Base-by-base conservation (phyloP, 2,113 vertebrate species). In the Antechinus flavipes region DNA sequence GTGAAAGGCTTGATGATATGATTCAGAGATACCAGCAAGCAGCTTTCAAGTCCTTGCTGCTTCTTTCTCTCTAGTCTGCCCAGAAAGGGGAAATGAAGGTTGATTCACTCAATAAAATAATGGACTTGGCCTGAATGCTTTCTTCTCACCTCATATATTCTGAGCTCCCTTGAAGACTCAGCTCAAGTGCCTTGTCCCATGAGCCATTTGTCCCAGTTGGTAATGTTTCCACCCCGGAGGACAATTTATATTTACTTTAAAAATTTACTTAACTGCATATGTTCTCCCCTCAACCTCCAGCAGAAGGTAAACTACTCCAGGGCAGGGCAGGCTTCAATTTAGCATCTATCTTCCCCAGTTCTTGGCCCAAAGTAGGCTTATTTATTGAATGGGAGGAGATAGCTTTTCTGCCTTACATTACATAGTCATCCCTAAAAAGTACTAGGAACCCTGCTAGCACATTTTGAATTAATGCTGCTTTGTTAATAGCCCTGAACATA, bases 401-500 rank as follows among this genome's bases (percentile, higher is more conserved):
- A 23, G 68, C 19, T 19, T 42, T 42, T 8, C 5, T 42, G 19
- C n/a, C 16, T 23, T 84, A 2, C 6, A 84, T 42, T 19, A 97
- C 97, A 94, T 95, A 27, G 93, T 96, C 90, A 96, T 93, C 23
- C 93, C n/a, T 92, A 12, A 9, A 56, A 95, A 91, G 90, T 14
- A 90, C 89, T 92, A 94, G 95, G 97, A 93, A 97, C 96, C 95
- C 95, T 27, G 46, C 55, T 93, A 96, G 54, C 93, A 94, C 94
- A 16, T 89, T 92, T 91, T 93, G 30, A 95, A 92, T 76, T 96
- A 68, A 97, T 55, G 61, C 91, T 93, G 3, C 50, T 95, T 97
- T 97, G 68, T 35, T 97, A 42, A 97, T 94, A 55, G 94, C 97
- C 90, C 94, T 94, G 95, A 97, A 90, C 91, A 96, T 84, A 96